A percentile compares a stretch with the other conserved stretches of the same genome.
These are phyloP conservation scores for Dermatemys mawii DNA, from an alignment of 2,113 vertebrate species.

Conservation along the genomic window DNA sequence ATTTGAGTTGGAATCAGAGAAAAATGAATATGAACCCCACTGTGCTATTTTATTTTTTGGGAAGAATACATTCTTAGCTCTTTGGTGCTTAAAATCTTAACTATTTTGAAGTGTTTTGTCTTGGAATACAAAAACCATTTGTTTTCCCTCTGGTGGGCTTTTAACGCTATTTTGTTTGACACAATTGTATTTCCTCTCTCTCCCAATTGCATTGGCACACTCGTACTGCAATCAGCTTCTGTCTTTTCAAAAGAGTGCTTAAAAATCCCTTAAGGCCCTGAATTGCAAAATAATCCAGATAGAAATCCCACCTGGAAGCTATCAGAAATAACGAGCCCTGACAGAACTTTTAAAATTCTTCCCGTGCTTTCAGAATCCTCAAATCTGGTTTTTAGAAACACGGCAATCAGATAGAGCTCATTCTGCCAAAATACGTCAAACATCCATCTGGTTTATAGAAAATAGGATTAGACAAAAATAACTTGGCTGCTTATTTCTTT, in stretches of 20 bases:
- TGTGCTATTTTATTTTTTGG: not conserved
- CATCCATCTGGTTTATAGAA: not conserved
- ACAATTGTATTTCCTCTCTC: accelerated
- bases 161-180: not conserved
- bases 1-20: not conserved
- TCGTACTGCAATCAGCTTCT: not conserved
- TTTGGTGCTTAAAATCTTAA: not conserved
- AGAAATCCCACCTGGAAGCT: conserved; percentile 57
- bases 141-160: not conserved
- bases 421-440: not conserved
- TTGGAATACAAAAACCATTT: not conserved
- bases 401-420: not conserved
- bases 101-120: not conserved
- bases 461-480: not conserved
- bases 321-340: not conserved
- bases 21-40: not conserved
- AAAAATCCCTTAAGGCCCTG: conserved; percentile 35
- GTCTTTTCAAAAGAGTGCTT: not conserved
- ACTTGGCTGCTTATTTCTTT: not conserved
- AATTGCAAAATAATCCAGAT: conserved; percentile 25
- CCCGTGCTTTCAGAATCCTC: conserved; percentile 8
- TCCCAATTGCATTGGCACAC: accelerated
- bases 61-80: not conserved
- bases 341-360: not conserved
- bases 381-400: not conserved